phyloP scores from a whole-genome alignment of 2,797 vertebrate genomes.

The Sparus aurata region DNA sequence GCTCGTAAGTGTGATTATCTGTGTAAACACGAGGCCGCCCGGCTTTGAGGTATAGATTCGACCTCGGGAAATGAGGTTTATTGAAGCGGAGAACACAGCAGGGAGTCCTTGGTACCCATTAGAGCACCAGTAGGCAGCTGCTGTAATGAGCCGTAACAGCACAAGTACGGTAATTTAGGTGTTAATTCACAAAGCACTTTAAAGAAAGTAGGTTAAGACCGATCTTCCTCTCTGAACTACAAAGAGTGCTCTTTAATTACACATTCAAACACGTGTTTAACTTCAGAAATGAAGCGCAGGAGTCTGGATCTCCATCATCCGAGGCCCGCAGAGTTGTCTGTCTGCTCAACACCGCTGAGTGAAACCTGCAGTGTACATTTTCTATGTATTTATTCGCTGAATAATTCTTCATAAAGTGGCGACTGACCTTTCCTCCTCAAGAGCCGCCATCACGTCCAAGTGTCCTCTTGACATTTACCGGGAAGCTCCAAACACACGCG shows the following conservation, averaged over 20 bases:
- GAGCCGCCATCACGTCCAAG: too few species aligned
- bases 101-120: constrained; percentile 21
- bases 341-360: too few species aligned
- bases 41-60: not conserved
- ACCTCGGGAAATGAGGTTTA: constrained; percentile 42
- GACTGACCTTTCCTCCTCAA: too few species aligned
- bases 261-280: not conserved
- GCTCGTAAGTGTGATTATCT: not conserved
- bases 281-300: not conserved
- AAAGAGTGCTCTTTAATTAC: not conserved
- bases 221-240: not conserved
- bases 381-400: too few species aligned
- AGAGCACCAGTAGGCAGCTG: constrained; percentile 14
- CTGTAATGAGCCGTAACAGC: constrained; percentile 18
- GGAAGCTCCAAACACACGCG: too few species aligned
- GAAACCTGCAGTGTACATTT: too few species aligned
- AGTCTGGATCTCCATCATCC: not conserved
- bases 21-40: constrained; percentile 14
- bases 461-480: too few species aligned
- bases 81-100: constrained; percentile 4
- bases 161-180: not conserved
- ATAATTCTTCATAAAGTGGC: too few species aligned
- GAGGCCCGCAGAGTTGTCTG: not conserved
- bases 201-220: constrained; percentile 11
- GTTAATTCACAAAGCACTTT: constrained; percentile 16